Evolutionary conservation across 1,140 invertebrate genomes (phyloP).

Genomic region (Coptotermes formosanus): DNA sequence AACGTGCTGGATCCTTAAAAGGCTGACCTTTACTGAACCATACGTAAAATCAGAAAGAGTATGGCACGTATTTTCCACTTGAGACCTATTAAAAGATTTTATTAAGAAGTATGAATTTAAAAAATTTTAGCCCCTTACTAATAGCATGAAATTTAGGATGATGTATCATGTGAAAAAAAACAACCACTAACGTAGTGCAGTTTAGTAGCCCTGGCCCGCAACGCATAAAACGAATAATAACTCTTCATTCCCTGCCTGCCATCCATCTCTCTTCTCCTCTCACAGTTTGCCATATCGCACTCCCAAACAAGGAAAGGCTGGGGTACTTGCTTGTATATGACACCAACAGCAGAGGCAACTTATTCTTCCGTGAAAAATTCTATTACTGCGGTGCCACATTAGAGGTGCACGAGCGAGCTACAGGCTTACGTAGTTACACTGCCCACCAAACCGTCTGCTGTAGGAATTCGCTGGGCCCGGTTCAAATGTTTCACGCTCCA

Average conservation of each 20-base stretch:
- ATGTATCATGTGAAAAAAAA: neutral
- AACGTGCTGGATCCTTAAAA: too few species aligned
- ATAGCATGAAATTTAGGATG: neutral
- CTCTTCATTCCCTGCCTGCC: neutral
- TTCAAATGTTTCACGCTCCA: neutral
- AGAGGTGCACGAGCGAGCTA: neutral
- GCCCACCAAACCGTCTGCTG: neutral
- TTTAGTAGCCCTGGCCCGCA: neutral
- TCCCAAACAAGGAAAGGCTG: neutral
- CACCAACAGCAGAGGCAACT: neutral
- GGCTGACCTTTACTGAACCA: too few species aligned
- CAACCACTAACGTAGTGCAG: neutral
- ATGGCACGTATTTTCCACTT: too few species aligned
- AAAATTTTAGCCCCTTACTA: neutral
- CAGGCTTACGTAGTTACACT: neutral
- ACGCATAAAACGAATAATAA: neutral
- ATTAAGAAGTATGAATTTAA: too few species aligned
- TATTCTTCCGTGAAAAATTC: slow-evolving; percentile 12
- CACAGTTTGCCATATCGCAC: neutral
- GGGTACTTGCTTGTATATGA: neutral
- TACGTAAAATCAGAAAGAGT: too few species aligned
- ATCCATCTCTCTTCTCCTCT: neutral
- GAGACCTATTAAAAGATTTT: too few species aligned
- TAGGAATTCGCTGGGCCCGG: neutral
- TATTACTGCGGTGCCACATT: neutral